A percentile compares a stretch with the other conserved stretches of the same genome.
Evolutionary conservation across 2,113 vertebrate species (phyloP).

Genomic region (Emydocephalus ijimae): DNA sequence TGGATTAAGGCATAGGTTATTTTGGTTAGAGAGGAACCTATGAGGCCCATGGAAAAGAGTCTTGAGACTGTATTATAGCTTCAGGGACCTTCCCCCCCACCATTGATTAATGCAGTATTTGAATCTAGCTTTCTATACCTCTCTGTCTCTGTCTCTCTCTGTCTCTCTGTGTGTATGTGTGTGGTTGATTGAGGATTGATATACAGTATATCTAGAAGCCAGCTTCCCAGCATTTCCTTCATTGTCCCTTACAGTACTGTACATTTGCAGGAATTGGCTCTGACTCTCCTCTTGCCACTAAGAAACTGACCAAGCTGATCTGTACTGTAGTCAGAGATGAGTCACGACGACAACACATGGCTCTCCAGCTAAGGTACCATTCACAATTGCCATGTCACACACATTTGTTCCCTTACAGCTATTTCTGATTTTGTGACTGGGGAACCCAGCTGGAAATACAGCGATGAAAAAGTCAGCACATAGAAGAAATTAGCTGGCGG

Average conservation of each 20-base stretch:
- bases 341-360: background rate
- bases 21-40: background rate
- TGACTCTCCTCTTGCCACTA: fast-evolving
- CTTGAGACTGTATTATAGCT: background rate
- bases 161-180: too few species aligned
- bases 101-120: background rate
- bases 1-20: background rate
- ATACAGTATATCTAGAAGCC: background rate
- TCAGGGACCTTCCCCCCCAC: background rate
- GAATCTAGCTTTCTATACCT: background rate
- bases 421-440: background rate
- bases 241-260: conserved; percentile 14
- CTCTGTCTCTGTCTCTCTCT: too few species aligned
- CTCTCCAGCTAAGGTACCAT: background rate
- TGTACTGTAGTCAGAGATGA: conserved; percentile 16
- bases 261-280: background rate
- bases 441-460: conserved; percentile 8
- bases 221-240: conserved; percentile 9
- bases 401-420: background rate
- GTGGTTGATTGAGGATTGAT: background rate
- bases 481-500: conserved; percentile 40
- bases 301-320: background rate
- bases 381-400: conserved; percentile 2
- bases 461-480: conserved; percentile 23
- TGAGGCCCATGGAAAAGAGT: background rate